These are phyloP conservation scores for Trichomalopsis sarcophagae DNA, from an alignment of 1,140 invertebrate species.

Conservation along the genomic window DNA sequence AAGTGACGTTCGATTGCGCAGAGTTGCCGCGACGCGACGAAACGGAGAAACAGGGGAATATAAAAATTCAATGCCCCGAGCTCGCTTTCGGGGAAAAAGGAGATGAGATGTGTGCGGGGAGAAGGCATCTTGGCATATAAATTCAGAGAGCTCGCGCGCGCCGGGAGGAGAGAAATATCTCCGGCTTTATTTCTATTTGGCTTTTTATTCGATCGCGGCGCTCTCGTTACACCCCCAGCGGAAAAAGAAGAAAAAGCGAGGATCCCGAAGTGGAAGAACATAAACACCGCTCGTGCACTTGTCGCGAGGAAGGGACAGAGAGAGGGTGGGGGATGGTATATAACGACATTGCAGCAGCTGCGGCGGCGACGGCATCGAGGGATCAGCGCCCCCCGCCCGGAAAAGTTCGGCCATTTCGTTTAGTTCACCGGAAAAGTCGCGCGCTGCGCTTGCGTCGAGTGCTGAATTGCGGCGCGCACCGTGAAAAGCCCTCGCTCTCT, in stretches of 20 bases:
- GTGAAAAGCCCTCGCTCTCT: constrained; percentile 53
- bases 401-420: constrained; percentile 53
- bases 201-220: constrained; percentile 62
- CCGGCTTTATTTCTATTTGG: constrained; percentile 53
- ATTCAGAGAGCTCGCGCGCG: constrained; percentile 17
- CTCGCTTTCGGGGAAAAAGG: constrained; percentile 6
- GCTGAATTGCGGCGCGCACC: constrained; percentile 35
- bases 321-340: neutral
- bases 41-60: constrained; percentile 11
- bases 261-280: constrained; percentile 44
- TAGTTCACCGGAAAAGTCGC: constrained; percentile 51
- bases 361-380: constrained; percentile 22
- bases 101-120: constrained; percentile 16
- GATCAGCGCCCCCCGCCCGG: constrained; percentile 34
- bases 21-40: neutral
- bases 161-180: constrained; percentile 42
- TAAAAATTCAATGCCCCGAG: constrained; percentile 45
- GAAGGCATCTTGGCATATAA: constrained; percentile 54
- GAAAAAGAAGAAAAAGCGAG: constrained; percentile 37
- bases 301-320: constrained; percentile 20
- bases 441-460: constrained; percentile 4
- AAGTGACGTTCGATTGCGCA: neutral
- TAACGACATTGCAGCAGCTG: constrained; percentile 22
- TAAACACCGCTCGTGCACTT: constrained; percentile 51
- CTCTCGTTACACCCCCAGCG: constrained; percentile 42